Evolutionary conservation across 2,888 invertebrate species (phyloP), one percentile per base, ranked within the genome.

Genomic region (Ischnus inquisitorius): DNA sequence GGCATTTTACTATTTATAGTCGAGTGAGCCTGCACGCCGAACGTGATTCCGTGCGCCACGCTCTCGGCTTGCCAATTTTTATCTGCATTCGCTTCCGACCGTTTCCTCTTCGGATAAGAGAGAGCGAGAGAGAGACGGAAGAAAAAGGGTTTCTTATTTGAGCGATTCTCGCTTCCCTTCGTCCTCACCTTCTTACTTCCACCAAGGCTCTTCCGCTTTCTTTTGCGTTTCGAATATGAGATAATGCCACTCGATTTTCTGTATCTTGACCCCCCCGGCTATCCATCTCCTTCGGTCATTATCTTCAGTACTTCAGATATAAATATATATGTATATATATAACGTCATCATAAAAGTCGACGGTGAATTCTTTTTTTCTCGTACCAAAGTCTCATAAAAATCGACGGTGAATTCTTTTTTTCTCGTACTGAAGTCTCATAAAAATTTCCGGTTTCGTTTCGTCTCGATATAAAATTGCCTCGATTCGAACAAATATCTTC

Each of bases 21-120:
- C 83, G 79, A 85, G 82, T 82, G 82, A 82, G 77, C 71, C 82
- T 85, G 82, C 82, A 82, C 84, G 79, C 82, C 72, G 85, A 84
- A 86, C 86, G 85, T 86, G 87, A 87, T 84, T 87, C 85, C 87
- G 86, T 87, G 87, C 86, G 84, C 85, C 87, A 87, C 84, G 87
- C 82, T 86, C 77, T 67, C 79, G 72, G 41, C 68, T 6, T 34
- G 65, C 48, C 16, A 78, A 80, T 77, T 85, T 82, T 82, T 75
- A 79, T 83, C 75, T 76, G 74, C 81, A 81, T 85, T 80, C 28
- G 74, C 81, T 71, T 71, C 64, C 65, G 3, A 82, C 76, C 22
- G 54, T 74, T 84, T 51, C 57, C 19, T 28, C 62, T 62, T 51
- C 41, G 28, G 72, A 60, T 67, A 22, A 48, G 78, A 82, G 83